These are phyloP conservation scores for Rhagoletis zephyria DNA, from an alignment of 1,140 invertebrate species.

Conservation along the genomic window DNA sequence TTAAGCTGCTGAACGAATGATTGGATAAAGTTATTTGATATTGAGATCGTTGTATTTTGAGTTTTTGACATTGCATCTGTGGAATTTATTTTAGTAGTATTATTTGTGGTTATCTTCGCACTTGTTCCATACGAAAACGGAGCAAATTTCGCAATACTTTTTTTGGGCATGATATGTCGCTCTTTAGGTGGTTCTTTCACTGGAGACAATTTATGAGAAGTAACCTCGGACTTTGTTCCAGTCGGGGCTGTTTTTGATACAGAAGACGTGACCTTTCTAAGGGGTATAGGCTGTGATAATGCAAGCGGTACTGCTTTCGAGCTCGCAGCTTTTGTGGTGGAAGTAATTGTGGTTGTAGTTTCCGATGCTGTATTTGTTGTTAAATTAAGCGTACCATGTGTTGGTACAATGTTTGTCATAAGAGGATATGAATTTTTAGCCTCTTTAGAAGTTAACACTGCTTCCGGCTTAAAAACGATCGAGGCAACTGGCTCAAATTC, in stretches of 20 bases:
- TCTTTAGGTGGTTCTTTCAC: neutral
- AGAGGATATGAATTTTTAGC: neutral
- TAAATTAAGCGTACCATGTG: neutral
- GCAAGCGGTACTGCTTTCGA: neutral
- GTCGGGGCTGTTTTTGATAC: neutral
- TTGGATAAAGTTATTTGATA: neutral
- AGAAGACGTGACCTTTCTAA: neutral
- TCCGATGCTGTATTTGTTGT: neutral
- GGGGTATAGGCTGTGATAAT: neutral
- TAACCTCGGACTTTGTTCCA: neutral
- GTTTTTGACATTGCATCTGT: neutral
- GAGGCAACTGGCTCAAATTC: constrained; percentile 48
- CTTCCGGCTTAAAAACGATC: constrained; percentile 6
- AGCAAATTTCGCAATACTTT: neutral
- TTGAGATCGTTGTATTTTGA: neutral
- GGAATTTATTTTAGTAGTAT: neutral
- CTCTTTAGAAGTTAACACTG: neutral
- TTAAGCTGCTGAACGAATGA: neutral
- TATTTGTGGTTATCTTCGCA: neutral
- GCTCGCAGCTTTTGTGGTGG: neutral
- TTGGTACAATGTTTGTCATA: neutral
- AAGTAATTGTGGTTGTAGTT: neutral
- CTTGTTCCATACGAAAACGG: neutral
- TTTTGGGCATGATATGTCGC: neutral
- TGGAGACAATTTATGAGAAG: neutral